phyloP scores from a whole-genome alignment of 2,797 vertebrate species.

The Ciconia nigra region DNA sequence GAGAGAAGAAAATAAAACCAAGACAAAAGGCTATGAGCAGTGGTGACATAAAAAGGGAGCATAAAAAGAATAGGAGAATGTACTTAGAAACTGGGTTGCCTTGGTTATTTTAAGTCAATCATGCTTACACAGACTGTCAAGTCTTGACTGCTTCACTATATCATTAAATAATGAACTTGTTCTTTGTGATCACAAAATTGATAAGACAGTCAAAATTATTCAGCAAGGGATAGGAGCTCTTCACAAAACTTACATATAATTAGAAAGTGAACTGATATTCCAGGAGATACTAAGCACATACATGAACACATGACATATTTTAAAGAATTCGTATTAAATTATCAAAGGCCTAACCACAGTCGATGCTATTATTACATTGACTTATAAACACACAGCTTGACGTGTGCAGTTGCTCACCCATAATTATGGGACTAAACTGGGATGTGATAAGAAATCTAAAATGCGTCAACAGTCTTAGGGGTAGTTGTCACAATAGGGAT shows the following conservation, averaged over 20 bases:
- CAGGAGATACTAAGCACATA: not conserved
- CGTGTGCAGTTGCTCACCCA: not conserved
- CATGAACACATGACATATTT: not conserved
- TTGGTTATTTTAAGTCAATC: conserved; percentile 52
- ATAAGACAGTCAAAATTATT: conserved; percentile 13
- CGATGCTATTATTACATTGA: not conserved
- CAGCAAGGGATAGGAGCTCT: not conserved
- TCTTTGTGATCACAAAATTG: conserved; percentile 25
- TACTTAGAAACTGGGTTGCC: conserved; percentile 38
- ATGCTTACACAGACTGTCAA: conserved; percentile 4
- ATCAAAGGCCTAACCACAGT: not conserved
- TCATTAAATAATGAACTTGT: conserved; percentile 38
- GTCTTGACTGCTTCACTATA: conserved; percentile 15
- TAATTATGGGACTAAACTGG: not conserved
- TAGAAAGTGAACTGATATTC: conserved; percentile 10
- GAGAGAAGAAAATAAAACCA: conserved; percentile 20
- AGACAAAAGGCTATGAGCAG: conserved; percentile 39
- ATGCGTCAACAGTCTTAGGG: not conserved
- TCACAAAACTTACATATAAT: not conserved
- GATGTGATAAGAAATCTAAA: not conserved
- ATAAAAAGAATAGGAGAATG: conserved; percentile 2
- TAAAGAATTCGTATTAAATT: not conserved
- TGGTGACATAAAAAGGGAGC: conserved; percentile 17
- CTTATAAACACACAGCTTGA: not conserved
- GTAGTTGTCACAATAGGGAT: not conserved